phyloP scores from a whole-genome alignment of 2,888 invertebrate species.

The Podotricha telesiphe region DNA sequence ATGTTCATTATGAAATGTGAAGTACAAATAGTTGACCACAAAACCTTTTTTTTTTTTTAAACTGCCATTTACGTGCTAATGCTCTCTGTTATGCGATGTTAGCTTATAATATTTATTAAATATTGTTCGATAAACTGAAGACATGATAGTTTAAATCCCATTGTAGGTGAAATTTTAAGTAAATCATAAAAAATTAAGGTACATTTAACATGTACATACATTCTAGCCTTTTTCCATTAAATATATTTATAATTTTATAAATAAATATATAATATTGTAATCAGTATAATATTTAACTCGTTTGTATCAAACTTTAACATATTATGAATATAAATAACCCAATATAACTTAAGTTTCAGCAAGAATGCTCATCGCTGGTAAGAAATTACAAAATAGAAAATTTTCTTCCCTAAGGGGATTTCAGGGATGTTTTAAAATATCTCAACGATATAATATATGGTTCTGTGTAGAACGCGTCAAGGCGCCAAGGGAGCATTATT shows the following conservation, averaged over 20 bases:
- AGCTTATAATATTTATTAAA: too few relatives aligned
- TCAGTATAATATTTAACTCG: background rate
- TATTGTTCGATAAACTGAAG: too few relatives aligned
- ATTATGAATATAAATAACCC: constrained; percentile 11
- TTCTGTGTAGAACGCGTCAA: constrained; percentile 53
- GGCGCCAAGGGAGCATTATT: constrained; percentile 72
- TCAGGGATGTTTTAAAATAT: constrained; percentile 38
- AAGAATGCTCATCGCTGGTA: constrained; percentile 11
- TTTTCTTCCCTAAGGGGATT: constrained; percentile 21
- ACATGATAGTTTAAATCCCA: too few relatives aligned
- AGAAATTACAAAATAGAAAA: constrained; percentile 28
- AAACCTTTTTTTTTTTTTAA: too few relatives aligned
- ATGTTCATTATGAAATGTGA: too few relatives aligned
- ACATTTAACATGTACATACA: too few relatives aligned
- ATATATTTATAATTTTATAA: background rate
- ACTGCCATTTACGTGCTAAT: too few relatives aligned
- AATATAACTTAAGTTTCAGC: constrained; percentile 17
- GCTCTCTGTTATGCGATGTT: too few relatives aligned
- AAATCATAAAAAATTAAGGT: too few relatives aligned
- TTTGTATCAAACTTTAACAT: constrained; percentile 5
- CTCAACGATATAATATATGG: constrained; percentile 39
- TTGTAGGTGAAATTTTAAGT: too few relatives aligned
- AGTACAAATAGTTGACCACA: too few relatives aligned
- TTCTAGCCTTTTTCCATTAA: too few relatives aligned
- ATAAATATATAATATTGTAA: background rate